These are phyloP conservation scores for Taurulus bubalis DNA, from an alignment of 2,113 vertebrate species.

Conservation along the genomic window DNA sequence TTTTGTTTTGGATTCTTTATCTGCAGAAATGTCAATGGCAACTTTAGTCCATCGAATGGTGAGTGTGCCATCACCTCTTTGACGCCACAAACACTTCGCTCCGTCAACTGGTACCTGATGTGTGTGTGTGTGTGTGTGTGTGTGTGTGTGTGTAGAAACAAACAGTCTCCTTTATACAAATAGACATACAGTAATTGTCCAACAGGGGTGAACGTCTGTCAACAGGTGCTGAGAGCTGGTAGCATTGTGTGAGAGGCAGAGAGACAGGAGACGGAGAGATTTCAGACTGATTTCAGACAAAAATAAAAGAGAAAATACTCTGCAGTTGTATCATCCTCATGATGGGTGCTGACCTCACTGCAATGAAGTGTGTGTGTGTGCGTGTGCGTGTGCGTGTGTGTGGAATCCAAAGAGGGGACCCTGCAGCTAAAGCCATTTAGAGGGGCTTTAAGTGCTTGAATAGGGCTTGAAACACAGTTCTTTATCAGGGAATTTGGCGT, in stretches of 20 bases:
- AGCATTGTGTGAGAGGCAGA: neutral
- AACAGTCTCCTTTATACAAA: slow-evolving; percentile 25
- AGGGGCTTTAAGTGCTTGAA: slow-evolving; percentile 75
- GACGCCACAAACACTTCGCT: slow-evolving; percentile 41
- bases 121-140: slow-evolving; percentile 38
- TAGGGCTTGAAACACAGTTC: slow-evolving; percentile 72
- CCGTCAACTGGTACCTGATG: slow-evolving; percentile 44
- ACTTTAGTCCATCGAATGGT: slow-evolving; percentile 11
- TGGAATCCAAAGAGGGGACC: slow-evolving; percentile 64
- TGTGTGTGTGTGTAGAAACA: slow-evolving; percentile 30
- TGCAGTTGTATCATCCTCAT: slow-evolving; percentile 56
- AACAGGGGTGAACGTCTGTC: neutral
- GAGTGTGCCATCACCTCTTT: slow-evolving; percentile 32
- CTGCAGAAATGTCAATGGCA: slow-evolving; percentile 69
- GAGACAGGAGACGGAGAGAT: slow-evolving; percentile 7
- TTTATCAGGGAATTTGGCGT: slow-evolving; percentile 78
- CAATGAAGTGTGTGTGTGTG: slow-evolving; percentile 39
- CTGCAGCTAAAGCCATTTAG: slow-evolving; percentile 79
- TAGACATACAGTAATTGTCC: slow-evolving; percentile 20
- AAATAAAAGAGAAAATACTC: slow-evolving; percentile 41
- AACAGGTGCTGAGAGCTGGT: slow-evolving; percentile 35
- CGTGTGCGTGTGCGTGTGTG: slow-evolving; percentile 24
- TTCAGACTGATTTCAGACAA: slow-evolving; percentile 46
- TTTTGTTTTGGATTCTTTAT: slow-evolving; percentile 55
- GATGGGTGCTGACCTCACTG: slow-evolving; percentile 60